Evolutionary conservation across 2,888 invertebrate genomes (phyloP), one percentile per base, ranked within the genome.

Genomic region (Sphinx pinastri): DNA sequence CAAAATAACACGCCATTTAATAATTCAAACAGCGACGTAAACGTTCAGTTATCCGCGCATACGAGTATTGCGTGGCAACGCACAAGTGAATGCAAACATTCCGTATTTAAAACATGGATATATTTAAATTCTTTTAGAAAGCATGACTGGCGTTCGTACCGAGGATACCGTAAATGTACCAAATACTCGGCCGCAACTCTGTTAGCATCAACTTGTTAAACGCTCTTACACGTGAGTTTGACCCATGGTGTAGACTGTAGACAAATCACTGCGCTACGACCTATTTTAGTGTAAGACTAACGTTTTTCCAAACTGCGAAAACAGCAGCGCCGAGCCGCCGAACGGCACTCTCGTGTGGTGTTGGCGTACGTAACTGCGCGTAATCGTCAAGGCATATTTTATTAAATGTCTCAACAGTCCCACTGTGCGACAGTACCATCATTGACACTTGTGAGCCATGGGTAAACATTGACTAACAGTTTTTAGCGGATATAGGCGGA

Each of bases 71-170:
- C 49, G 63, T 63, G 13, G 19, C 49, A 63, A 63, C 63, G 49
- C 63, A 47, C 13, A 63, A 19, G 11, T 38, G 47, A 49, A 47
- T 49, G 19, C 63, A 63, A 63, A 63, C 63, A 49, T 19, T 47
- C 49, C 63, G 13, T 63, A 49, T 63, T 49, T 63, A 47, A 63
- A 63, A 49, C 63, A 63, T 31, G 58, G 31, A 58, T 49, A 49
- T 49, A 63, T 63, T 49, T 63, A 49, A 63, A 49, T 63, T 49
- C 19, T 63, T 63, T 63, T 63, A 63, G 63, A 49, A 63, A 63
- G 47, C 63, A 63, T 63, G 63, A 63, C 63, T 49, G 13, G 63
- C 63, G 16, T n/a, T 47, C 19, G 60, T 47, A 63, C 63, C 49
- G 19, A 19, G 49, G 63, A 47, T 63, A 63, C 63, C 60, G 47